A percentile compares a stretch with the other conserved stretches of the same genome.
phyloP scores from a whole-genome alignment of 2,888 invertebrate species.

The Drosophila picticornis region DNA sequence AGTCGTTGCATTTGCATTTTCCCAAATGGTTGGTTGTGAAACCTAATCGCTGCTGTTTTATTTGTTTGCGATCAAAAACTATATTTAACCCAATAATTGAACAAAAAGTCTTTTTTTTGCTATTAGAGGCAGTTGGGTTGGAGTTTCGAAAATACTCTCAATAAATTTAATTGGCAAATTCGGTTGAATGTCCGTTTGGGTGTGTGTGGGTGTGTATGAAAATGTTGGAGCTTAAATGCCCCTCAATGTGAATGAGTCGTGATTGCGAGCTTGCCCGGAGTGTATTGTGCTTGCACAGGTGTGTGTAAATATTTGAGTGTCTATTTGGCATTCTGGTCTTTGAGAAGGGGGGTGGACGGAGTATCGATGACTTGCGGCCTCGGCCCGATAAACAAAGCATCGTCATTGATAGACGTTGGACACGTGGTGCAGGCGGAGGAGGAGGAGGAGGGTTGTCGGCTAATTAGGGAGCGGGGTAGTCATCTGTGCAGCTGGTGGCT shows the following conservation, averaged over 20 bases:
- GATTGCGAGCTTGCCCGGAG: background rate
- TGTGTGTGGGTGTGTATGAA: background rate
- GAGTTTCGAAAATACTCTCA: background rate
- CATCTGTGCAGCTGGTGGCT: slow-evolving; percentile 33
- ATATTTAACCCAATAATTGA: background rate
- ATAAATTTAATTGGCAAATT: slow-evolving; percentile 11
- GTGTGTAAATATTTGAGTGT: slow-evolving; percentile 55
- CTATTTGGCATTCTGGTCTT: slow-evolving; percentile 57
- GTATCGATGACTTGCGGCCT: slow-evolving; percentile 53
- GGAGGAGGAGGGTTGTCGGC: background rate
- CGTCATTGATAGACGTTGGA: background rate
- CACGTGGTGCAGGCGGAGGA: background rate
- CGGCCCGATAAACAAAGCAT: slow-evolving; percentile 23
- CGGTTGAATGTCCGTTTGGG: background rate
- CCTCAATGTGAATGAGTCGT: background rate
- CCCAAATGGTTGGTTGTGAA: background rate
- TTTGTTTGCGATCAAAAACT: background rate
- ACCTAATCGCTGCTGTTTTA: background rate
- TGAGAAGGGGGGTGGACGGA: slow-evolving; percentile 1
- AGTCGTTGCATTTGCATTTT: background rate
- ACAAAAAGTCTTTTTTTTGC: background rate
- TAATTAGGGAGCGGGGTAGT: slow-evolving; percentile 28
- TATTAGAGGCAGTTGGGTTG: too few relatives aligned
- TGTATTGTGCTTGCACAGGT: slow-evolving; percentile 29
- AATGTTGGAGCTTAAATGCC: slow-evolving; percentile 2